A percentile compares a stretch with the other conserved stretches of the same genome.
Evolutionary conservation across 2,113 vertebrate species (phyloP).

Genomic region (Hipposideros armiger): DNA sequence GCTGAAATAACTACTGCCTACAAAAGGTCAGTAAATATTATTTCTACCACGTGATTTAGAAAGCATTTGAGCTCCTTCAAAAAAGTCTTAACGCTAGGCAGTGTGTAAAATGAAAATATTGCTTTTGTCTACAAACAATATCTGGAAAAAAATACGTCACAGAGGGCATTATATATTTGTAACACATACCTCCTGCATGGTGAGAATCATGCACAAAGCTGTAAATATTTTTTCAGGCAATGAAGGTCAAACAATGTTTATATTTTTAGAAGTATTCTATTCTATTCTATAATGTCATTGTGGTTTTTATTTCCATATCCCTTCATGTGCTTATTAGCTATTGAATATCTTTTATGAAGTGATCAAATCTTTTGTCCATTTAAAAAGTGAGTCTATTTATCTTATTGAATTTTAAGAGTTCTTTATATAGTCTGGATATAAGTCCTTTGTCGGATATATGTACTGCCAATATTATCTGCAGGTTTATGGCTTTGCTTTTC

Average conservation of each 20-base stretch:
- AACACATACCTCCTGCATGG: neutral
- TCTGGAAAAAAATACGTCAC: neutral
- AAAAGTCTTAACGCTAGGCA: neutral
- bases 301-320: neutral
- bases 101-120: neutral
- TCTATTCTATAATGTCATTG: neutral
- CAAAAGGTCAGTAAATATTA: conserved; percentile 54
- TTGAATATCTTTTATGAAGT: neutral
- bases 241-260: neutral
- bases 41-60: neutral
- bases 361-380: neutral
- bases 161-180: neutral
- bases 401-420: neutral
- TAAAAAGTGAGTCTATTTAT: neutral
- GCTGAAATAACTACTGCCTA: conserved; percentile 11
- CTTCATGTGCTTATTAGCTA: neutral
- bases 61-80: neutral
- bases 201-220: neutral
- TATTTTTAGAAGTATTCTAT: neutral
- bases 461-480: neutral
- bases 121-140: neutral
- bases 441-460: no score
- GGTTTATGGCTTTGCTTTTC: neutral
- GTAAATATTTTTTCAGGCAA: neutral
- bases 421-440: neutral